A percentile compares a stretch with the other conserved stretches of the same genome.
Evolutionary conservation across 2,888 invertebrate species (phyloP).

Genomic region (Xestia xanthographa): DNA sequence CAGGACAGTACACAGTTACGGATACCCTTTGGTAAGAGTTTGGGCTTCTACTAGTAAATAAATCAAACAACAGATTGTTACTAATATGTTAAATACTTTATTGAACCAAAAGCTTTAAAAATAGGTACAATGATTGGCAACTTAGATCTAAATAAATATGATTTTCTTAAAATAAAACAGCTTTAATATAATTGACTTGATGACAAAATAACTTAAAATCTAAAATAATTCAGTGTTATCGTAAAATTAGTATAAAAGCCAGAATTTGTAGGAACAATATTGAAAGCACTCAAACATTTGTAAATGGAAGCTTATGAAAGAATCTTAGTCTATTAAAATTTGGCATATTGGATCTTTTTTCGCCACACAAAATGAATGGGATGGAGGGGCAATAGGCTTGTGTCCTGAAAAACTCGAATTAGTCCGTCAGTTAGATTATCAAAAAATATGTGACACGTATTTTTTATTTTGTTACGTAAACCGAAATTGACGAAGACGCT

Average conservation of each 20-base stretch:
- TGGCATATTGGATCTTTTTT: conserved; percentile 68
- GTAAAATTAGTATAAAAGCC: conserved; percentile 23
- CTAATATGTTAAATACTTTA: conserved; percentile 65
- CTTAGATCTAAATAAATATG: conserved; percentile 68
- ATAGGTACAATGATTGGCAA: conserved; percentile 68
- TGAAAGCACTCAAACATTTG: neutral
- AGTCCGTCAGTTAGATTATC: too few relatives aligned
- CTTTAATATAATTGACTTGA: conserved; percentile 49
- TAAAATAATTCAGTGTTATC: conserved; percentile 29
- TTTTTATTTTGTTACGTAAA: too few relatives aligned
- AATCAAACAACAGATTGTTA: too few relatives aligned
- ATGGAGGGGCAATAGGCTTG: conserved; percentile 8
- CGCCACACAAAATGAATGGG: conserved; percentile 31
- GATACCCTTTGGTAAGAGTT: too few relatives aligned
- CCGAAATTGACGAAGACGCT: too few relatives aligned
- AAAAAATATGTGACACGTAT: too few relatives aligned
- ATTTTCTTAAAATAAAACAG: conserved; percentile 51
- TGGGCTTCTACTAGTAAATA: too few relatives aligned
- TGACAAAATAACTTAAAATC: conserved; percentile 37
- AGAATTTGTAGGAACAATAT: conserved; percentile 10
- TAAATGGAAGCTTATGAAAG: conserved; percentile 60
- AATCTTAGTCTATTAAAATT: conserved; percentile 65
- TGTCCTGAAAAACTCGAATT: too few relatives aligned
- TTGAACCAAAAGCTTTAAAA: conserved; percentile 67
- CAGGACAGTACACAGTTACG: too few relatives aligned